Conservation (phyloP, 2,113 vertebrate genomes). For the Chaetura pelagica region DNA sequence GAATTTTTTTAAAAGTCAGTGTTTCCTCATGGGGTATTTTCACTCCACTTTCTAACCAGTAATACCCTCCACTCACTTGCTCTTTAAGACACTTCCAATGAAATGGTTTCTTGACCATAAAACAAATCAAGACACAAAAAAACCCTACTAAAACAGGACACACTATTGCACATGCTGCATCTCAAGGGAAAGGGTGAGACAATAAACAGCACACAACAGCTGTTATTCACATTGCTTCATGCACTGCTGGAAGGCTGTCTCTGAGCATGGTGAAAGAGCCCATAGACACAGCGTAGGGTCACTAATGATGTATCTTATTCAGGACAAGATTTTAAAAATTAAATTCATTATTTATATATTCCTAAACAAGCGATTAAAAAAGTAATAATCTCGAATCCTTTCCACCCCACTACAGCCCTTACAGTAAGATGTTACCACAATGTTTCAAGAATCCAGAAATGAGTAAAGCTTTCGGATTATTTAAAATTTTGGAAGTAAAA, state of each 20-base stretch:
- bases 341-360: neutral
- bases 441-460: neutral
- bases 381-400: neutral
- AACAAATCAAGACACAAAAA: neutral
- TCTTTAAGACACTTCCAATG: neutral
- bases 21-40: neutral
- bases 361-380: neutral
- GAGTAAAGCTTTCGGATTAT: neutral
- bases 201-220: conserved; percentile 32
- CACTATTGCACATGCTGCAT: neutral
- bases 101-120: neutral
- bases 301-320: neutral
- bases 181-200: conserved; percentile 32
- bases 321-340: neutral
- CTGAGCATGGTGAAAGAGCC: neutral
- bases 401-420: neutral
- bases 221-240: neutral
- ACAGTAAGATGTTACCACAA: neutral
- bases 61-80: neutral
- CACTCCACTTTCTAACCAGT: neutral
- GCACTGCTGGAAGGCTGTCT: neutral
- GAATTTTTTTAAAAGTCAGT: neutral
- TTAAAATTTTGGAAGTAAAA: neutral
- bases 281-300: neutral
- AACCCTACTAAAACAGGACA: neutral